Evolutionary conservation across 1,140 invertebrate species (phyloP).

Genomic region (Drosophila eugracilis): DNA sequence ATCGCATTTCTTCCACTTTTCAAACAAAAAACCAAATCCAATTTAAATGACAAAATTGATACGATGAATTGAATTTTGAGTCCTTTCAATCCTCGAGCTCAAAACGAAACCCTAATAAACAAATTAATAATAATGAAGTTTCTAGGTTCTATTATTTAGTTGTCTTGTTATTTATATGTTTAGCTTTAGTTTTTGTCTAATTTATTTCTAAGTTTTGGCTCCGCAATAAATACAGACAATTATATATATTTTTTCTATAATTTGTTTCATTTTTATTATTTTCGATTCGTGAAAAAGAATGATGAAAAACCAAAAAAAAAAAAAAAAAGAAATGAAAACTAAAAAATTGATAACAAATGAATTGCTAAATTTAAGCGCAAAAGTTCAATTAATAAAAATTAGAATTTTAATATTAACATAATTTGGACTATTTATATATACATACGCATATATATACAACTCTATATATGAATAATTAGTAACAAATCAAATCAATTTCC

Average conservation of each 20-base stretch:
- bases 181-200: slow-evolving; percentile 50
- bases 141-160: slow-evolving; percentile 64
- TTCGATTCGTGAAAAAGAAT: slow-evolving; percentile 10
- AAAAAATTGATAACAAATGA: slow-evolving; percentile 34
- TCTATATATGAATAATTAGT: slow-evolving; percentile 55
- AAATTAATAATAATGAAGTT: slow-evolving; percentile 23
- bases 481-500: slow-evolving; percentile 63
- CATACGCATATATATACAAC: slow-evolving; percentile 64
- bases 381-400: slow-evolving; percentile 82
- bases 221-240: slow-evolving; percentile 61
- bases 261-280: slow-evolving; percentile 38
- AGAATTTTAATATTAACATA: slow-evolving; percentile 77
- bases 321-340: slow-evolving; percentile 22
- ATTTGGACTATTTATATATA: slow-evolving; percentile 74
- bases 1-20: slow-evolving; percentile 80
- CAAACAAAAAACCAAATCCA: slow-evolving; percentile 24
- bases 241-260: slow-evolving; percentile 51
- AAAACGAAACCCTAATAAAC: slow-evolving; percentile 17
- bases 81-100: slow-evolving; percentile 41
- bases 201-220: slow-evolving; percentile 63
- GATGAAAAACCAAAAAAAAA: slow-evolving; percentile 18
- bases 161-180: slow-evolving; percentile 57
- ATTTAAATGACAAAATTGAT: slow-evolving; percentile 13
- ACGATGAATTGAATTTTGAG: slow-evolving; percentile 36
- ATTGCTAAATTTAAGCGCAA: slow-evolving; percentile 74